phyloP scores from a whole-genome alignment of 2,888 invertebrate species.

The Dynastes grantii region DNA sequence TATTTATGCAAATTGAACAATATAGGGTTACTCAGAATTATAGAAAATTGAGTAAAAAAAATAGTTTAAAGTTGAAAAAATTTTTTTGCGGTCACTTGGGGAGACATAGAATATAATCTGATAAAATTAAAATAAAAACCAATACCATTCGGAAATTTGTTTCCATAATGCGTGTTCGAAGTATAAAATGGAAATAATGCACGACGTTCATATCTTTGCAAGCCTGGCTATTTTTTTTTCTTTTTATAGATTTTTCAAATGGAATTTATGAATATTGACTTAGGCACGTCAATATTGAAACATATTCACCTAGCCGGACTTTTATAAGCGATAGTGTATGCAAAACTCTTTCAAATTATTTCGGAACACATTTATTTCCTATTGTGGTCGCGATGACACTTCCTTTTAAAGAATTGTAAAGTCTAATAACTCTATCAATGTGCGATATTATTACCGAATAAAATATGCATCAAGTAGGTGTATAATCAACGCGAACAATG shows the following conservation, averaged over 20 bases:
- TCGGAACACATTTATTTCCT: conserved; percentile 19
- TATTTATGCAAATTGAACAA: conserved; percentile 6
- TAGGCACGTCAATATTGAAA: no score
- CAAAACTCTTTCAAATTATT: conserved; percentile 19
- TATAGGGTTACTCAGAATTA: conserved; percentile 11
- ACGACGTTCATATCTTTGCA: no score
- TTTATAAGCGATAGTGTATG: no score
- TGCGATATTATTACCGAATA: conserved; percentile 50
- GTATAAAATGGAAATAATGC: background rate
- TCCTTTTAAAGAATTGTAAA: conserved; percentile 34
- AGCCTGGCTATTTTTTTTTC: no score
- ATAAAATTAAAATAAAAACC: no score
- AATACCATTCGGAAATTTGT: conserved; percentile 3
- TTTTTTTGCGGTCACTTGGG: conserved; percentile 1
- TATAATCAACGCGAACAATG: conserved; percentile 56
- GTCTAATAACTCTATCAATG: conserved; percentile 31
- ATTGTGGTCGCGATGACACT: conserved; percentile 48
- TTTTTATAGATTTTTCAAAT: no score
- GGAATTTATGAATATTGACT: no score
- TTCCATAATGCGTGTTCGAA: conserved; percentile 1
- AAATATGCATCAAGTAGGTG: conserved; percentile 32
- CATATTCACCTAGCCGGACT: no score
- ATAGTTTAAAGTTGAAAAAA: no score
- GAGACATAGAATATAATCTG: no score
- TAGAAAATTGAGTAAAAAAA: conserved; percentile 6